Evolutionary conservation across 2,888 invertebrate species (phyloP).

Genomic region (Anorthoa munda): DNA sequence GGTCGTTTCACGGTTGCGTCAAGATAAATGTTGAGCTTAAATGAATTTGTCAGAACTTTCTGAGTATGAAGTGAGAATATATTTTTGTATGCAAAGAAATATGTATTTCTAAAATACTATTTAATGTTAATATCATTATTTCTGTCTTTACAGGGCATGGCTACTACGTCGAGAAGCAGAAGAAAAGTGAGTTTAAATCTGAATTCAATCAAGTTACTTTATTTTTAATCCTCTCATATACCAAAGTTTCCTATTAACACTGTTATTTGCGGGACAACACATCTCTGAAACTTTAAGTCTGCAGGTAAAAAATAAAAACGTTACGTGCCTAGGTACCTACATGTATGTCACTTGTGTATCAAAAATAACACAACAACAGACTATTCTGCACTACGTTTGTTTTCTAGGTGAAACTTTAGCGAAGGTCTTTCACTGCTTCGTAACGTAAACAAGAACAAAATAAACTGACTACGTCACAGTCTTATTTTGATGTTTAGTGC

Average conservation of each 20-base stretch:
- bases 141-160: slow-evolving; percentile 85
- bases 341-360: background rate
- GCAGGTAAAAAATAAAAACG: too few relatives aligned
- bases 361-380: slow-evolving; percentile 1
- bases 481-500: slow-evolving; percentile 58
- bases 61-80: slow-evolving; percentile 9
- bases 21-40: slow-evolving; percentile 11
- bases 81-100: background rate
- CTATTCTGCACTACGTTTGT: slow-evolving; percentile 21
- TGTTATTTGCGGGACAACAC: background rate
- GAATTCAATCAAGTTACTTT: background rate
- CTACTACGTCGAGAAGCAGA: slow-evolving; percentile 75
- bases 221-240: background rate
- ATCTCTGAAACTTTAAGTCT: background rate
- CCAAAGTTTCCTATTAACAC: background rate
- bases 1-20: slow-evolving; percentile 10
- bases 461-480: slow-evolving; percentile 41
- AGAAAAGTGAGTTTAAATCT: slow-evolving; percentile 74
- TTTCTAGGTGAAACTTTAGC: slow-evolving; percentile 36
- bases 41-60: slow-evolving; percentile 15
- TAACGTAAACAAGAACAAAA: slow-evolving; percentile 51
- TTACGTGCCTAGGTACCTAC: background rate
- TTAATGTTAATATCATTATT: slow-evolving; percentile 42
- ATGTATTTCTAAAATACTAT: background rate
- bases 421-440: slow-evolving; percentile 31